phyloP scores from a whole-genome alignment of 2,888 invertebrate species.

The Frankliniella fusca region DNA sequence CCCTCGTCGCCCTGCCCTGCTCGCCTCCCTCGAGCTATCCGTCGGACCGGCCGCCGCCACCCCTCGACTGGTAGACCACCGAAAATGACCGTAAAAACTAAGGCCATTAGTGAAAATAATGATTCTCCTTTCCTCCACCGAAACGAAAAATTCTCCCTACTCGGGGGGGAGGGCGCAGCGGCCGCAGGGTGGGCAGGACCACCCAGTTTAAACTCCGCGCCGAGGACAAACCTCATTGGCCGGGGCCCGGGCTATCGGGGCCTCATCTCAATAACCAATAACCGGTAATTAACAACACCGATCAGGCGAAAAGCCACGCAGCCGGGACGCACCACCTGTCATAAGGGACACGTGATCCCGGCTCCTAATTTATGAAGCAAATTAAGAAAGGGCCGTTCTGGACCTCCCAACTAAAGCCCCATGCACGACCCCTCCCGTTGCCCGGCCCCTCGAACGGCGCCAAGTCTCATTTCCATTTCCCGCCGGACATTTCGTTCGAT shows the following conservation, averaged over 20 bases:
- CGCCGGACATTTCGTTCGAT: too few species aligned
- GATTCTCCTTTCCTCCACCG: too few species aligned
- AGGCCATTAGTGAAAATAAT: background rate
- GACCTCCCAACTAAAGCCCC: background rate
- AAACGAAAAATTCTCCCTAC: too few species aligned
- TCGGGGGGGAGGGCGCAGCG: background rate
- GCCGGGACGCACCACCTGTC: background rate
- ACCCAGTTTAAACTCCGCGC: background rate
- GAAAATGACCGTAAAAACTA: slow-evolving; percentile 6
- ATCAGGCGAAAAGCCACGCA: slow-evolving; percentile 12
- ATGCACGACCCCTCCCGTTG: background rate
- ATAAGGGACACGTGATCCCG: slow-evolving; percentile 7
- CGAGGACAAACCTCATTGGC: too few species aligned
- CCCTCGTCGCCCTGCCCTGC: too few species aligned
- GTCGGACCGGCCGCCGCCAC: too few species aligned
- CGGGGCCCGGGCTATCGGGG: background rate
- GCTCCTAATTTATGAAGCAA: slow-evolving; percentile 18
- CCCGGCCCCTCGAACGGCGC: background rate
- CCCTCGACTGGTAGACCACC: background rate
- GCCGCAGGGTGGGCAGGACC: background rate
- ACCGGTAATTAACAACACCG: slow-evolving; percentile 11
- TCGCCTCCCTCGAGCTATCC: too few species aligned
- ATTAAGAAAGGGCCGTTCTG: slow-evolving; percentile 8
- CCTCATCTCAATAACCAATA: slow-evolving; percentile 23
- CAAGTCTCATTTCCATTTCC: background rate